These are phyloP conservation scores for Nephrotoma appendiculata DNA, from an alignment of 2,888 invertebrate genomes.

Conservation along the genomic window DNA sequence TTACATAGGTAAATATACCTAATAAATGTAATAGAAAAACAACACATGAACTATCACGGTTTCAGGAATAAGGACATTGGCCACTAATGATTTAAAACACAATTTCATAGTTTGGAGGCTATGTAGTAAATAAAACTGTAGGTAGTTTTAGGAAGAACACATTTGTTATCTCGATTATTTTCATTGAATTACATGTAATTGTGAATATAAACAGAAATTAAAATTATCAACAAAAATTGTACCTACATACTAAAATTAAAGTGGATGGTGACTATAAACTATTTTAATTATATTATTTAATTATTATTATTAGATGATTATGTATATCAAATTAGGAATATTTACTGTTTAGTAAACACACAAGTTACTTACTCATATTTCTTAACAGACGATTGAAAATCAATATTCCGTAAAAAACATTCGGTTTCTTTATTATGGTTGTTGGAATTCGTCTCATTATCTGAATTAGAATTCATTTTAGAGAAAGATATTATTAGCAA, in stretches of 20 bases:
- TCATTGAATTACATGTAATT: neutral
- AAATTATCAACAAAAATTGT: neutral
- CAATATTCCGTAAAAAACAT: neutral
- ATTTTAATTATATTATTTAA: neutral
- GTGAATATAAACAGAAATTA: neutral
- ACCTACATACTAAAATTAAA: neutral
- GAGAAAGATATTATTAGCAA: too few species aligned
- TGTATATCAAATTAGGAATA: neutral
- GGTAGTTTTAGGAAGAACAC: too few species aligned
- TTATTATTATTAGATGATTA: neutral
- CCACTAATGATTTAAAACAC: too few species aligned
- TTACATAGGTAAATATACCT: too few species aligned
- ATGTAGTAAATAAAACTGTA: too few species aligned
- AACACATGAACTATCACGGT: too few species aligned
- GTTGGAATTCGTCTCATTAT: neutral
- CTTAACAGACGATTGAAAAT: conserved; percentile 1
- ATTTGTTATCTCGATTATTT: neutral
- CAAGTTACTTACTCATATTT: conserved; percentile 8
- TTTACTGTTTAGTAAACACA: neutral
- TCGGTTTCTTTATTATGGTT: neutral
- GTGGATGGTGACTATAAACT: neutral
- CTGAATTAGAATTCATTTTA: too few species aligned
- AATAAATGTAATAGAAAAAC: too few species aligned
- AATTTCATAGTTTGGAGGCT: too few species aligned
- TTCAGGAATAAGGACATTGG: too few species aligned